A percentile compares a stretch with the other conserved stretches of the same genome.
These are phyloP conservation scores for Myotis lucifugus DNA, from an alignment of 2,113 vertebrate genomes.

Conservation along the genomic window DNA sequence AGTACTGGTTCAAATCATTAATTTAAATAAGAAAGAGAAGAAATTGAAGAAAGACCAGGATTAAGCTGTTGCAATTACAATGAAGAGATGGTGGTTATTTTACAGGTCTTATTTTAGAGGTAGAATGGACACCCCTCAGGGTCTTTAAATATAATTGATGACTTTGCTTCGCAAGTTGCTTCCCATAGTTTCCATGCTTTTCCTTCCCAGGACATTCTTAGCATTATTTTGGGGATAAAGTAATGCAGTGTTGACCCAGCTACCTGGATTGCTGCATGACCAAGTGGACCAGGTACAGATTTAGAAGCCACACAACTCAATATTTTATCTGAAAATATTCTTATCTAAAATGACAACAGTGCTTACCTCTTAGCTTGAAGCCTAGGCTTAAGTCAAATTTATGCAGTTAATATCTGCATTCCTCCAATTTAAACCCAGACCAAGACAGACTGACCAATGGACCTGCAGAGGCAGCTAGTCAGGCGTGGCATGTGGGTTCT, in stretches of 20 bases:
- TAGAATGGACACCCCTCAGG: background rate
- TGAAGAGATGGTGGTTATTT: background rate
- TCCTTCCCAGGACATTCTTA: background rate
- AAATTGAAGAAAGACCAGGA: background rate
- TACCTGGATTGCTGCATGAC: background rate
- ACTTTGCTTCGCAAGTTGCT: background rate
- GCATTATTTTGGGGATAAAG: background rate
- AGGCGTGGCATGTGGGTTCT: too few relatives aligned
- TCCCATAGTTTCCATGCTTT: background rate
- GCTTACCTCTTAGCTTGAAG: background rate
- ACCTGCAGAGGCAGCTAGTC: background rate
- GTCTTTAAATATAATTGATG: constrained; percentile 22
- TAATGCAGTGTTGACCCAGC: background rate
- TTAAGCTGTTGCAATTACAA: background rate
- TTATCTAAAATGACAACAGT: background rate
- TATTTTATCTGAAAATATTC: constrained; percentile 4
- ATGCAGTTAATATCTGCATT: background rate
- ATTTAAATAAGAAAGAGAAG: constrained; percentile 21
- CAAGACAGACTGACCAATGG: background rate
- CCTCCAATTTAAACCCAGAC: background rate
- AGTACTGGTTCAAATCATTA: background rate
- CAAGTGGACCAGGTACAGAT: background rate
- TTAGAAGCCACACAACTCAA: background rate
- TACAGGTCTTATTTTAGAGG: background rate
- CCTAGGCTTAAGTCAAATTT: background rate